Percentiles rank a stretch among this genome's conserved stretches.
Conservation (phyloP, 2,888 invertebrate species). For the Sphaeridia pumilis region DNA sequence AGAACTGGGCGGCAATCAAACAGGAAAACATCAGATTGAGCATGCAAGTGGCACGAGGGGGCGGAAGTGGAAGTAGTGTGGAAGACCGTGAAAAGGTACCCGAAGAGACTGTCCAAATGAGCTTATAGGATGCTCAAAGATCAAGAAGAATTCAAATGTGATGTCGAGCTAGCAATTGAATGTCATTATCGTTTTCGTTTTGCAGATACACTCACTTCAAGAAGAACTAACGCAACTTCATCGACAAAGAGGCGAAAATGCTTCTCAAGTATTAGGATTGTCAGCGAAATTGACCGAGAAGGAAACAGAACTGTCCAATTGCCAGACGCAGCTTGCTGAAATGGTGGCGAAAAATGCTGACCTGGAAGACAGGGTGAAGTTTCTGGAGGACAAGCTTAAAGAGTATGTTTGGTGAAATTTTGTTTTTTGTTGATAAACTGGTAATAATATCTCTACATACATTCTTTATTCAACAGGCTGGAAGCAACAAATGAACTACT, state of each 20-base stretch:
- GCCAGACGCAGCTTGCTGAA: constrained; percentile 25
- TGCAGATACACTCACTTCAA: constrained; percentile 72
- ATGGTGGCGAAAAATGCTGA: constrained; percentile 32
- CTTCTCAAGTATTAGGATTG: constrained; percentile 83
- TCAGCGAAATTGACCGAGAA: constrained; percentile 74
- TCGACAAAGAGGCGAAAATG: constrained; percentile 77
- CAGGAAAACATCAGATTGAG: constrained; percentile 74
- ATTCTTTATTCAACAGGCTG: constrained; percentile 40
- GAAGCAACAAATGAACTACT: constrained; percentile 76
- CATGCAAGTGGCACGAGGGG: constrained; percentile 69
- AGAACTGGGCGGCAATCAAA: constrained; percentile 64
- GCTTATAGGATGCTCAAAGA: too few species aligned
- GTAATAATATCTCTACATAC: too few species aligned
- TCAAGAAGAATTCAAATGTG: background rate
- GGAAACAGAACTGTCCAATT: constrained; percentile 53
- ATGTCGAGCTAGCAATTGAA: background rate
- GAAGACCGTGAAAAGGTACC: constrained; percentile 36
- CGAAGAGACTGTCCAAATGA: background rate
- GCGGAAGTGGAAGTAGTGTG: constrained; percentile 39
- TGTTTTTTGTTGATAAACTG: background rate
- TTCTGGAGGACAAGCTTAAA: constrained; percentile 24
- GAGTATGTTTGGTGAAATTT: constrained; percentile 17
- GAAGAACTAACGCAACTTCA: constrained; percentile 88
- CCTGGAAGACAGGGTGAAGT: constrained; percentile 29
- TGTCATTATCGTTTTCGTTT: constrained; percentile 50